Percentiles rank a stretch among this genome's conserved stretches.
phyloP scores from a whole-genome alignment of 2,113 vertebrate genomes.

The Anoura caudifer region DNA sequence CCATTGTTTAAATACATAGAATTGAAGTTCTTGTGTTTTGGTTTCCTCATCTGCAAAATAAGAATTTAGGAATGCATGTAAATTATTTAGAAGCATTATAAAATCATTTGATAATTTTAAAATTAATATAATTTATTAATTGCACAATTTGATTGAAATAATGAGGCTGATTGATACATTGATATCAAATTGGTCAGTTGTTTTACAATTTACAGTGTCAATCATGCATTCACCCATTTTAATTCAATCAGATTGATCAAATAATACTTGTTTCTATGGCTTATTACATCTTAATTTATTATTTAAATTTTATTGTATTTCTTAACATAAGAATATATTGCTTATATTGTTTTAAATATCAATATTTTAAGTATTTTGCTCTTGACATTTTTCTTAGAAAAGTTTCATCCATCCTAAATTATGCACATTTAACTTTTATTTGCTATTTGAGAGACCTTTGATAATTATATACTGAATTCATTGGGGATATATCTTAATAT shows the following conservation, averaged over 20 bases:
- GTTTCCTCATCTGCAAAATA: background rate
- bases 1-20: background rate
- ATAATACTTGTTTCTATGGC: background rate
- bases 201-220: background rate
- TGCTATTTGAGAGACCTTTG: background rate
- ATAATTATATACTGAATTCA: background rate
- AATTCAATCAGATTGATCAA: background rate
- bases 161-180: background rate
- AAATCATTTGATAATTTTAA: background rate
- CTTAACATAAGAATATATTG: background rate
- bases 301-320: background rate
- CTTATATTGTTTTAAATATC: background rate
- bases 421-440: background rate
- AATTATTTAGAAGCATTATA: background rate
- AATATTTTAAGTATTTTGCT: background rate
- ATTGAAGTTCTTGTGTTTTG: background rate
- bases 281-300: background rate
- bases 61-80: background rate
- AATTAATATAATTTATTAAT: background rate
- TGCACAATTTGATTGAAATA: background rate
- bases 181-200: background rate
- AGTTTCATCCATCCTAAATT: background rate
- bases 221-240: background rate
- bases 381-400: background rate
- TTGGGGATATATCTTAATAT: background rate